These are phyloP conservation scores for Drosophila phalerata DNA, from an alignment of 2,888 invertebrate genomes.

Conservation along the genomic window DNA sequence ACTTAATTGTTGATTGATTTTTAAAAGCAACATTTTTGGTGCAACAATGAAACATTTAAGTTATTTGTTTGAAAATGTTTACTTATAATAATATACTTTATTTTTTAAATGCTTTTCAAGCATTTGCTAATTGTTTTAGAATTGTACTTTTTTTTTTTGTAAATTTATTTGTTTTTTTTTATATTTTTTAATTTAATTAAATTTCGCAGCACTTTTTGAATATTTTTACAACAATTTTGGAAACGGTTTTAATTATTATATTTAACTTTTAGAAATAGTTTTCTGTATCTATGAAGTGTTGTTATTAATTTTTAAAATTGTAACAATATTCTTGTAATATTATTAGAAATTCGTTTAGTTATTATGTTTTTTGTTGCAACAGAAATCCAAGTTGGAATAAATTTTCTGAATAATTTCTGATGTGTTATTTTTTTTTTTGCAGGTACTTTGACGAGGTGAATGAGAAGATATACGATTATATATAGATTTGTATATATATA, in stretches of 20 bases:
- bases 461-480: constrained; percentile 46
- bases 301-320: constrained; percentile 2
- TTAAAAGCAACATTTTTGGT: constrained; percentile 60
- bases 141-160: neutral
- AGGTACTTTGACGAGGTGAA: constrained; percentile 80
- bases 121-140: constrained; percentile 15
- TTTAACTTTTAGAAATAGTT: constrained; percentile 1
- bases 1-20: constrained; percentile 57
- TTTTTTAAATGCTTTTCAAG: constrained; percentile 20
- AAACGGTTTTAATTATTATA: constrained; percentile 15
- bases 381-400: constrained; percentile 14
- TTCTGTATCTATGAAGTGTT: constrained; percentile 2
- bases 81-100: neutral
- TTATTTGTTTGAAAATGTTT: neutral
- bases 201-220: constrained; percentile 6
- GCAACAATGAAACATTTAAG: constrained; percentile 36
- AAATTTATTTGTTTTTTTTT: neutral
- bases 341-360: constrained; percentile 29
- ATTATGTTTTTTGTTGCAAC: constrained; percentile 13
- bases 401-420: constrained; percentile 17
- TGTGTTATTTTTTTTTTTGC: constrained; percentile 36
- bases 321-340: constrained; percentile 7
- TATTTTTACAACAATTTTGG: constrained; percentile 15
- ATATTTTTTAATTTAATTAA: neutral
- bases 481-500: constrained; percentile 27